Base-by-base conservation (phyloP, 2,888 invertebrate species). In the Himalopsyche japonica region DNA sequence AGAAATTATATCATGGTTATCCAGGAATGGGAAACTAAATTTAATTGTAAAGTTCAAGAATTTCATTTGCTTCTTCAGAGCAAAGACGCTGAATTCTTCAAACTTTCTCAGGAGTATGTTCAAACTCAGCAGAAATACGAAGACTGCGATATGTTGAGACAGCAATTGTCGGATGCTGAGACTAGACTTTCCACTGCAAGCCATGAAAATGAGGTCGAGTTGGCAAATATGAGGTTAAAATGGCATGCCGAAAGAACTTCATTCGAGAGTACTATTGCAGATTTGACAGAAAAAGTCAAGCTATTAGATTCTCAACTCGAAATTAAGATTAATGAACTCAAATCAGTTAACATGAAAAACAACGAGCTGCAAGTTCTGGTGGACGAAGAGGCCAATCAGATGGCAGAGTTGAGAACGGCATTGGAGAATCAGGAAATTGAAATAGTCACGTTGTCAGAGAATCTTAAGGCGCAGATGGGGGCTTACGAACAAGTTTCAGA, bases 341-440 rank as follows among this genome's bases (percentile, higher is more conserved):
- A 91, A 80, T 91, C 90, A 88, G 88, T 93, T 0, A 92, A 92
- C 88, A 91, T 90, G 87, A 91, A 91, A 87, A 91, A 94, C 49
- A 88, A 90, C 8, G 94, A 95, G 86, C 91, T 94, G 79, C 91
- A 93, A 85, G 89, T 89, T 34, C 88, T 92, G 20, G 89, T 93
- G 79, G 92, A 93, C 87, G 94, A 94, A 87, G 92, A 94, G 88
- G 90, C 92, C 10, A 91, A 89, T 48, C 94, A 93, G 88, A 87
- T 93, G n/a, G 88, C 89, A 0, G 94, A 95, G 88, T 89, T 95
- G 88, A 93, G 94, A 88, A 89, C 90, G 1, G 94, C 93, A 0
- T 90, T 96, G 80, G 95, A 95, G 88, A 93, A 92, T 80, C 96
- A 96, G 89, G 95, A 95, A 88, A 89, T 94, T 82, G 95, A 96